These are phyloP conservation scores for Hyperoodon ampullatus DNA, from an alignment of 2,113 vertebrate species.

Conservation along the genomic window DNA sequence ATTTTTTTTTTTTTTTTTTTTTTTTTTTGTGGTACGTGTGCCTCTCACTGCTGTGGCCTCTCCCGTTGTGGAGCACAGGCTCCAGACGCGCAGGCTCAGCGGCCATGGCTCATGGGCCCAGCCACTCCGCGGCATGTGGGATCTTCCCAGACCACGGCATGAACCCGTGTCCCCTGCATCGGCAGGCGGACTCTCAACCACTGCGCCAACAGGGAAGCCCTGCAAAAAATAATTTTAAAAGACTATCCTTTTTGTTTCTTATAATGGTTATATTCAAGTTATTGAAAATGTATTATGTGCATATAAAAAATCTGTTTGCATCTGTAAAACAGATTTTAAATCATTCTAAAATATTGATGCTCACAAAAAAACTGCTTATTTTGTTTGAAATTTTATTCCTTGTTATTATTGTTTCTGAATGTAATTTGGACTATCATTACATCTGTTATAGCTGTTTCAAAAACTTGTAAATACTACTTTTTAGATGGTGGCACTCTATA, in stretches of 20 bases:
- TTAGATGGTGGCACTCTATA: conserved; percentile 78
- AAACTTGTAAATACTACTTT: conserved; percentile 78
- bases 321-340: conserved; percentile 80
- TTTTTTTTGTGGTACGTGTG: too few relatives aligned
- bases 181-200: too few relatives aligned
- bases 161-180: too few relatives aligned
- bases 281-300: conserved; percentile 59
- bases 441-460: conserved; percentile 82
- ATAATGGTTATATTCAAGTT: conserved; percentile 78
- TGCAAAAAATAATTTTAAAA: conserved; percentile 31
- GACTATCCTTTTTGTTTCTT: conserved; percentile 80
- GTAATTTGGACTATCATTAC: conserved; percentile 79
- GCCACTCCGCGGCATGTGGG: too few relatives aligned
- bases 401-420: conserved; percentile 80
- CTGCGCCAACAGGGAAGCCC: too few relatives aligned
- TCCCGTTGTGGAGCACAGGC: too few relatives aligned
- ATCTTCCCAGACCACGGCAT: too few relatives aligned
- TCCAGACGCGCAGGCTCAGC: too few relatives aligned
- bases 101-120: too few relatives aligned
- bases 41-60: too few relatives aligned
- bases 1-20: too few relatives aligned
- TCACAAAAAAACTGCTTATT: conserved; percentile 75
- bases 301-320: conserved; percentile 75
- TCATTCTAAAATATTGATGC: conserved; percentile 79
- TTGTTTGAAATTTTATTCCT: conserved; percentile 83